These are phyloP conservation scores for Pristionchus mayeri DNA, from an alignment of 2,888 invertebrate species.

Conservation along the genomic window DNA sequence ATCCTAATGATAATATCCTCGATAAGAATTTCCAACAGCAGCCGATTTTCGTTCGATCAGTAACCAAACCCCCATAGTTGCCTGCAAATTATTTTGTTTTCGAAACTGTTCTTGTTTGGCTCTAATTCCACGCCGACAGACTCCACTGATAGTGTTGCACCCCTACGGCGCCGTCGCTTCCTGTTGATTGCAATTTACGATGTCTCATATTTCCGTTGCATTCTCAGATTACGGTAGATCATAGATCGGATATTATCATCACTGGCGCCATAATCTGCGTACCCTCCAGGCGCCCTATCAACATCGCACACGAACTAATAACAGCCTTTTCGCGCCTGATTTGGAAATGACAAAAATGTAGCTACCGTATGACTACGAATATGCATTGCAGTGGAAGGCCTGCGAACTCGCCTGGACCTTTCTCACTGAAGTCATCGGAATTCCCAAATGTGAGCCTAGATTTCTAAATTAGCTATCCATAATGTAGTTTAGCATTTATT, in stretches of 20 bases:
- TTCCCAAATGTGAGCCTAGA: slow-evolving; percentile 39
- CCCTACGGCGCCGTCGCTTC: slow-evolving; percentile 19
- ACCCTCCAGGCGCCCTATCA: slow-evolving; percentile 30
- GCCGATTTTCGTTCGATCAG: too few species aligned
- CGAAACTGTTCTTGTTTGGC: background rate
- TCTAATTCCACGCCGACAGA: background rate
- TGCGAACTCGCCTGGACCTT: slow-evolving; percentile 86
- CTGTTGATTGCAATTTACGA: slow-evolving; percentile 19
- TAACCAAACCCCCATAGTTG: background rate
- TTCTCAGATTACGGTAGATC: background rate
- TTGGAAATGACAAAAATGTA: background rate
- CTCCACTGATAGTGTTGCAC: slow-evolving; percentile 24
- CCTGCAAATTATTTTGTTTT: background rate
- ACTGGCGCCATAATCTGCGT: slow-evolving; percentile 24
- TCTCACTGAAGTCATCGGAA: slow-evolving; percentile 34
- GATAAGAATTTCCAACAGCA: too few species aligned
- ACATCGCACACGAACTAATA: slow-evolving; percentile 43
- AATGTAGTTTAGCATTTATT: background rate
- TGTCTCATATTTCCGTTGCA: slow-evolving; percentile 6
- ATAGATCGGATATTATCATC: background rate
- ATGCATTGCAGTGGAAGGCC: slow-evolving; percentile 84
- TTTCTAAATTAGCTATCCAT: too few species aligned
- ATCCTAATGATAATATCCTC: too few species aligned
- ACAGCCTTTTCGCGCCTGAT: slow-evolving; percentile 6
- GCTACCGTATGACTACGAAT: background rate